These are phyloP conservation scores for Telmatochromis sp. DNA, from an alignment of 2,113 vertebrate genomes.

Conservation along the genomic window DNA sequence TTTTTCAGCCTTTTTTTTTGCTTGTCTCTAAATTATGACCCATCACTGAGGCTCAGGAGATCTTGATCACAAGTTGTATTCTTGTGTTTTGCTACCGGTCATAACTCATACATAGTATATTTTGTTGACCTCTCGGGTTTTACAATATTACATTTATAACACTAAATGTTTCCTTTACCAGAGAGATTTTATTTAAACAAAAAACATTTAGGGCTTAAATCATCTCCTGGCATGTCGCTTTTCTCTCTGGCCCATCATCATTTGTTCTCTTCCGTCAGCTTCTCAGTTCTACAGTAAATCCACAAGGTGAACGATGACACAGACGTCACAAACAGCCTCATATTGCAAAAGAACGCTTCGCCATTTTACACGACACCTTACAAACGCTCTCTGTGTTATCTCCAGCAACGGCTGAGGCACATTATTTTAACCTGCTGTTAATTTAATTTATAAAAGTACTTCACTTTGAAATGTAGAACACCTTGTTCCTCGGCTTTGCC, in stretches of 20 bases:
- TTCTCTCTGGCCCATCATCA: neutral
- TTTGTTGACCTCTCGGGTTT: neutral
- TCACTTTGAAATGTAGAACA: conserved; percentile 41
- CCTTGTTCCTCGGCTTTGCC: neutral
- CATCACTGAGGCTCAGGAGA: neutral
- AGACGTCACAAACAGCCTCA: neutral
- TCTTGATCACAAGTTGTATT: neutral
- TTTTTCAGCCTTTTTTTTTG: neutral
- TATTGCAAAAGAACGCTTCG: conserved; percentile 4
- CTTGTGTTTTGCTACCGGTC: neutral
- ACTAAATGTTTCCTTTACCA: neutral
- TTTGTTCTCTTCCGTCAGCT: neutral
- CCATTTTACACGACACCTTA: conserved; percentile 6
- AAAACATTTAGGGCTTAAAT: neutral
- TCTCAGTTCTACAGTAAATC: neutral
- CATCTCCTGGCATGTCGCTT: neutral
- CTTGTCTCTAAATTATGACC: neutral
- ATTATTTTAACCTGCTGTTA: conserved; percentile 30
- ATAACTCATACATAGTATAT: neutral
- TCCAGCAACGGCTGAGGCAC: neutral
- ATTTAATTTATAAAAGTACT: conserved; percentile 35
- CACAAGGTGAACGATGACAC: neutral
- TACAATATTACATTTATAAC: neutral
- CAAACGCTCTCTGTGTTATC: conserved; percentile 13
- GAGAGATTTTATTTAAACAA: neutral